These are phyloP conservation scores for Urocyon cinereoargenteus DNA, from an alignment of 2,797 vertebrate species.

Conservation along the genomic window DNA sequence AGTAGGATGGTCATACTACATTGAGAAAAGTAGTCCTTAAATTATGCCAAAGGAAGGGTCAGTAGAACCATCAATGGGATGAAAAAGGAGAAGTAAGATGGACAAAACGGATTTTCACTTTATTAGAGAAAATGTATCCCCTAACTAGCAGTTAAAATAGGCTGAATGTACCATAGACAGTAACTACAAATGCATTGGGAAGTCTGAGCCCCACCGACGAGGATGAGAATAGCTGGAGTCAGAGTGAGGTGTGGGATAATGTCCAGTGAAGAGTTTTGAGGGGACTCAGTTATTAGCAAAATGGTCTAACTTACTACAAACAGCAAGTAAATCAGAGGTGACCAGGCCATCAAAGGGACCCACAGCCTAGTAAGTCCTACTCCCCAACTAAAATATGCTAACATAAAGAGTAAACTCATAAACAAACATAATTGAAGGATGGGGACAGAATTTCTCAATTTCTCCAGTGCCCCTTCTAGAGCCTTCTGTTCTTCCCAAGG, in stretches of 20 bases:
- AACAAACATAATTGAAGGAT: not conserved
- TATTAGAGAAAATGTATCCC: not conserved
- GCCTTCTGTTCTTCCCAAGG: not conserved
- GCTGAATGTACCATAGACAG: not conserved
- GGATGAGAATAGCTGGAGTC: not conserved
- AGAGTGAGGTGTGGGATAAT: not conserved
- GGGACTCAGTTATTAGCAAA: not conserved
- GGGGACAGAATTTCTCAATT: not conserved
- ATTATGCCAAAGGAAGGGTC: not conserved
- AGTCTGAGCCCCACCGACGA: not conserved
- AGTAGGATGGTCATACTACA: not conserved
- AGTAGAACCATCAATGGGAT: not conserved
- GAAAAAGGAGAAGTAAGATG: not conserved
- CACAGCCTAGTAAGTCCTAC: not conserved
- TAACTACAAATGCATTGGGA: not conserved
- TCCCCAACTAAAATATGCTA: not conserved
- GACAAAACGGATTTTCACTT: not conserved
- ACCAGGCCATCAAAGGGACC: not conserved
- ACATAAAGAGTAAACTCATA: not conserved
- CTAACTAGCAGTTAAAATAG: not conserved
- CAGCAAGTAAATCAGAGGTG: not conserved
- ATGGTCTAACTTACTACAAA: not conserved
- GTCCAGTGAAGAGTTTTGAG: not conserved
- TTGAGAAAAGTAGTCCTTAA: not conserved
- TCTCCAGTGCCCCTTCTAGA: not conserved